These are phyloP conservation scores for Caerostris darwini DNA, from an alignment of 1,140 invertebrate genomes.

Conservation along the genomic window DNA sequence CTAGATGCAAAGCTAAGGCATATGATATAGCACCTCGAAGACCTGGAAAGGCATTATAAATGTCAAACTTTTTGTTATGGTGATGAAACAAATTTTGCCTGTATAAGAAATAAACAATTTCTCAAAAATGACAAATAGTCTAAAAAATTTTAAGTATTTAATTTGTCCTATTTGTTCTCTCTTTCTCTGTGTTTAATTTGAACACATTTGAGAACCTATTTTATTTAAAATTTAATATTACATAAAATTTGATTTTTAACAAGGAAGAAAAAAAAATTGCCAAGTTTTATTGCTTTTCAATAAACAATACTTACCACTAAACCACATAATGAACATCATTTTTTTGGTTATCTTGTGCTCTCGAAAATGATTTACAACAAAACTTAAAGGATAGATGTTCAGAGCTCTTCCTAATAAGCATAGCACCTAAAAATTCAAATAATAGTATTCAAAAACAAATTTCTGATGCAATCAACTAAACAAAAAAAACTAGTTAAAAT, in stretches of 20 bases:
- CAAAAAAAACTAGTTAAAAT: no score
- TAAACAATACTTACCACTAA: conserved; percentile 88
- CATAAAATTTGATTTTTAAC: not conserved
- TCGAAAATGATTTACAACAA: conserved; percentile 96
- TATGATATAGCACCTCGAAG: conserved; percentile 98
- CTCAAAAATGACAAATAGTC: not conserved
- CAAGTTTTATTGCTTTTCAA: not conserved
- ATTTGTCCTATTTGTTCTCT: not conserved
- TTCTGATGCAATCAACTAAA: no score
- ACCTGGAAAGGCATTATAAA: conserved; percentile 83
- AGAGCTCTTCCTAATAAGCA: conserved; percentile 96
- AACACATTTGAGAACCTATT: no score
- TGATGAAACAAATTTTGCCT: not conserved
- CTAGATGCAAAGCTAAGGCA: conserved; percentile 96
- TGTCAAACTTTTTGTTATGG: not conserved
- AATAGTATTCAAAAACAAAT: no score
- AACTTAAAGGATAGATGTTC: conserved; percentile 97
- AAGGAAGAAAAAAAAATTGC: not conserved
- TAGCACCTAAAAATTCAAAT: conserved; percentile 84
- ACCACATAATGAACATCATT: conserved; percentile 99
- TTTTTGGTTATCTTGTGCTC: conserved; percentile 98
- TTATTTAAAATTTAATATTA: not conserved
- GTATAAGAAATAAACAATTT: not conserved
- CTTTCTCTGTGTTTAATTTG: not conserved
- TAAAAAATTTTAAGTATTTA: not conserved